Evolutionary conservation across 1,140 invertebrate species (phyloP), one percentile per base, ranked within the genome.

Genomic region (Meloidogyne exigua): DNA sequence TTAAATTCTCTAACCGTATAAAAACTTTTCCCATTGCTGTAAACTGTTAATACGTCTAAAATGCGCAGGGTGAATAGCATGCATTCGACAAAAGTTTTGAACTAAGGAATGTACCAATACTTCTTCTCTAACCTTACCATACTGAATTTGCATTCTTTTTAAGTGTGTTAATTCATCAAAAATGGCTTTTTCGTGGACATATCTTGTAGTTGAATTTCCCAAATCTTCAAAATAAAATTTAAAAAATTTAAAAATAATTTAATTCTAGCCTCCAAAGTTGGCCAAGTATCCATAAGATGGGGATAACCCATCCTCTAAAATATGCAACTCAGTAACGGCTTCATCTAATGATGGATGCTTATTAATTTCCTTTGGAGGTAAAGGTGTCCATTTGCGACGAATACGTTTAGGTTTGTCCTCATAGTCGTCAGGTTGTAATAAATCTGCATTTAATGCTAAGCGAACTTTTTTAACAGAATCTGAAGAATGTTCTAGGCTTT

Each of bases 151-250:
- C 70, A 95, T 89, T 74, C 93, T 90, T 88, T 97, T 97, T 25
- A 97, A 88, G 88, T 96, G 94, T 83, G 96, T 91, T 71, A 97
- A 89, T 87, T 96, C 93, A 84, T 96, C 93, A 88, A 97, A 96
- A 82, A 97, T 93, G 83, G 94, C 93, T 74, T 94, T 90, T 87
- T 97, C 95, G 63, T 86, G 83, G 25, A 87, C 64, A 65, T 85
- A 80, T 0, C 80, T 80, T 21, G 72, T 76, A 21, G 64, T 76
- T 64, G 15, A 62, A n/a, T 57, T 57, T n/a, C 18, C 49, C 62
- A 13, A 49, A 2, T 62, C 76, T 74, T 57, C 7, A 21, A 57
- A 57, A 57, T n/a, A 25, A 71, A 25, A 11, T 25, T 71, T 18
- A n/a, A n/a, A n/a, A 49, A 49, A n/a, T n/a, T 13, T 49, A 71